Conservation (phyloP, 2,113 vertebrate genomes). For the Bolborhynchus lineola region DNA sequence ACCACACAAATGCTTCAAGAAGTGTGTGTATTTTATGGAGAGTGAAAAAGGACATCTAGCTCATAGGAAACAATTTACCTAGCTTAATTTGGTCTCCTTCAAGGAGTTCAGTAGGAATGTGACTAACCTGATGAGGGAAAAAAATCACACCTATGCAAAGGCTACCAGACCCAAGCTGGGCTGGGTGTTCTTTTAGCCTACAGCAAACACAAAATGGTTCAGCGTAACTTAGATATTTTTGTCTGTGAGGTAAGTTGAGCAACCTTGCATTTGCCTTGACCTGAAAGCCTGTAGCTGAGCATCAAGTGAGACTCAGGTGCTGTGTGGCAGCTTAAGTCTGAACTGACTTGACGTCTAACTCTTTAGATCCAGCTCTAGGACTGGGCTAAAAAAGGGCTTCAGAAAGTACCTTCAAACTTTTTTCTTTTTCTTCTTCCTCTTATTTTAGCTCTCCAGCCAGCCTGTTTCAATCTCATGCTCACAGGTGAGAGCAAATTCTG, state of each 20-base stretch:
- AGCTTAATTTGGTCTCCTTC: background rate
- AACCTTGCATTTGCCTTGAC: background rate
- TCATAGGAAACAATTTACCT: background rate
- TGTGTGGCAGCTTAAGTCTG: background rate
- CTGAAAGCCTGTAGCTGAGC: background rate
- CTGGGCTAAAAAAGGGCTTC: background rate
- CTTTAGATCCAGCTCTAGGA: background rate
- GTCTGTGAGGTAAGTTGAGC: background rate
- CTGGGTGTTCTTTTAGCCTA: background rate
- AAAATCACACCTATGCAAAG: background rate
- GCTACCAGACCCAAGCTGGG: background rate
- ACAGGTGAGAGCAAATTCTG: background rate
- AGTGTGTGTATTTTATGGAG: background rate
- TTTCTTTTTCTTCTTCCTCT: background rate
- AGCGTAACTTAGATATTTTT: background rate
- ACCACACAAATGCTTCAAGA: background rate
- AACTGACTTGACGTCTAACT: background rate
- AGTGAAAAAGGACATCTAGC: background rate
- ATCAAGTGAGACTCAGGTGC: background rate
- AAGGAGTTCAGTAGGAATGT: background rate
- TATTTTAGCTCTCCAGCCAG: background rate
- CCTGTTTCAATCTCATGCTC: background rate
- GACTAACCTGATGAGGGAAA: background rate
- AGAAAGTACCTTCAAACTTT: background rate
- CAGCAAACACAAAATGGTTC: background rate